phyloP scores from a whole-genome alignment of 2,888 invertebrate species.

The Oxytorus armatus region DNA sequence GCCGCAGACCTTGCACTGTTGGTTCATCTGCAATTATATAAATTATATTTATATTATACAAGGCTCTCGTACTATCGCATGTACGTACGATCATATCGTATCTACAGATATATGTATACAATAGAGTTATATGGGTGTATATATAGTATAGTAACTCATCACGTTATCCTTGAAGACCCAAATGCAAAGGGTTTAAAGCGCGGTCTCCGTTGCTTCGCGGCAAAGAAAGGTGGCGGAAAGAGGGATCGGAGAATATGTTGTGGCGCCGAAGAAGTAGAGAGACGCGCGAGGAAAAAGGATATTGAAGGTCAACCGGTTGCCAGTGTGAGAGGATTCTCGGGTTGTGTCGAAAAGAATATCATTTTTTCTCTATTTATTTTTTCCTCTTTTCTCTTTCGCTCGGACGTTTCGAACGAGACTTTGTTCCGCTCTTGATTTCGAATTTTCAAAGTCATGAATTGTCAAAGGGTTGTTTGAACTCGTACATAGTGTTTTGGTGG shows the following conservation, averaged over 20 bases:
- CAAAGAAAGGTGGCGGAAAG: constrained; percentile 28
- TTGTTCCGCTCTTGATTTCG: constrained; percentile 47
- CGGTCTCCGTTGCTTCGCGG: not conserved
- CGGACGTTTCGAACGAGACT: constrained; percentile 9
- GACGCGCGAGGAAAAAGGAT: constrained; percentile 17
- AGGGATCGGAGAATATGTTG: constrained; percentile 10
- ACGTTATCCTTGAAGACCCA: constrained; percentile 13
- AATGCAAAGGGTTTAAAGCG: constrained; percentile 6
- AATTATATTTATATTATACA: no score
- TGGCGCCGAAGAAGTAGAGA: constrained; percentile 34
- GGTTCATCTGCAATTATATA: constrained; percentile 82
- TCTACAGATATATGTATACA: constrained; percentile 15
- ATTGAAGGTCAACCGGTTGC: constrained; percentile 63
- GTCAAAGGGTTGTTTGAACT: constrained; percentile 29
- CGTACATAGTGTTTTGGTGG: not conserved
- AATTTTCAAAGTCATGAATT: constrained; percentile 11
- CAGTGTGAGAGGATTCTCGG: constrained; percentile 27
- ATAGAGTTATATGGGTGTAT: constrained; percentile 13
- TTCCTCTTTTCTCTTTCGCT: constrained; percentile 16
- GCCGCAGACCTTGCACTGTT: constrained; percentile 83
- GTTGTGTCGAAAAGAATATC: constrained; percentile 18
- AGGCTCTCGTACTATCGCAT: no score
- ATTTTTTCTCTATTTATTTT: constrained; percentile 11
- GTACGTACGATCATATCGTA: constrained; percentile 50
- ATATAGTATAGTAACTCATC: constrained; percentile 1